phyloP scores from a whole-genome alignment of 2,797 vertebrate species.

The Petrocephalus schoutedeni region DNA sequence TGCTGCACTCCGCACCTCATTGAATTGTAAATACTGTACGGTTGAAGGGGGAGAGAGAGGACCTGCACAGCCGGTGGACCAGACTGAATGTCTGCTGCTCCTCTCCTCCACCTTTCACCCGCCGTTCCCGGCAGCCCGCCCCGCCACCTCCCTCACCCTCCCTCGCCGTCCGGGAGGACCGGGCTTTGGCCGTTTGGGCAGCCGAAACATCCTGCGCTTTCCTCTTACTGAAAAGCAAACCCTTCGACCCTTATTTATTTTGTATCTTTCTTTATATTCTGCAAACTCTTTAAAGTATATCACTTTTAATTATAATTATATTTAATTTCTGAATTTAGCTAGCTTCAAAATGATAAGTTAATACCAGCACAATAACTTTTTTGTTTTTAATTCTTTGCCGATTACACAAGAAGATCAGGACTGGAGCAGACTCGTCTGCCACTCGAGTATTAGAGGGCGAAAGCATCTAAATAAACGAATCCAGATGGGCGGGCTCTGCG shows the following conservation, averaged over 20 bases:
- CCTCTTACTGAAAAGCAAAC: neutral
- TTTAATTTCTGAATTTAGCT: neutral
- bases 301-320: neutral
- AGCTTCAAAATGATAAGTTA: neutral
- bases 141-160: neutral
- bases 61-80: neutral
- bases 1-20: slow-evolving; percentile 12
- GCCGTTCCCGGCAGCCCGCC: neutral
- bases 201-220: neutral
- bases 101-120: slow-evolving; percentile 10
- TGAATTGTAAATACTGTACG: slow-evolving; percentile 28
- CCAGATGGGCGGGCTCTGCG: slow-evolving; percentile 5
- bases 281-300: neutral
- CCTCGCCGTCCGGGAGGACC: neutral
- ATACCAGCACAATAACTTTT: neutral
- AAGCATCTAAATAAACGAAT: slow-evolving; percentile 18
- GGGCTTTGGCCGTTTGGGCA: neutral
- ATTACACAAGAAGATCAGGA: neutral
- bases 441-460: slow-evolving; percentile 10
- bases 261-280: neutral
- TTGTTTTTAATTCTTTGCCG: neutral
- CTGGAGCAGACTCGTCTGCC: slow-evolving; percentile 17
- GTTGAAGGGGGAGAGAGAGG: neutral
- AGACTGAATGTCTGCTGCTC: neutral
- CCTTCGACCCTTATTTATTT: neutral